Evolutionary conservation across 2,888 invertebrate species (phyloP).

Genomic region (Hydroisotoma schaefferi): DNA sequence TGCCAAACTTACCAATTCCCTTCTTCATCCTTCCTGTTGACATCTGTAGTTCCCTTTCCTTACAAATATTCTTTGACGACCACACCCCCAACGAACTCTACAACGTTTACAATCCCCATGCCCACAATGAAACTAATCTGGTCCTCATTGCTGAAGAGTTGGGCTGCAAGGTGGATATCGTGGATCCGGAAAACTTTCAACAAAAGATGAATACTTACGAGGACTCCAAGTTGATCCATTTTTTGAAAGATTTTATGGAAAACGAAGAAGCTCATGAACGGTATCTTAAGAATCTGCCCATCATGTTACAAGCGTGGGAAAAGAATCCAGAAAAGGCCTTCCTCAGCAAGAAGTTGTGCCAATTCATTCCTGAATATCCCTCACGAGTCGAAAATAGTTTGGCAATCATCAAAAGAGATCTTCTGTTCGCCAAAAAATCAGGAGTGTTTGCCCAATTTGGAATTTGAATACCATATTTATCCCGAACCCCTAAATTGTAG

Average conservation of each 20-base stretch:
- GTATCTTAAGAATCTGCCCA: slow-evolving; percentile 14
- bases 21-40: slow-evolving; percentile 27
- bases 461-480: too few species aligned
- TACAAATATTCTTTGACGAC: slow-evolving; percentile 22
- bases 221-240: slow-evolving; percentile 11
- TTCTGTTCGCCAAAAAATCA: slow-evolving; percentile 17
- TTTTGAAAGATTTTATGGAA: slow-evolving; percentile 7
- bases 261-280: slow-evolving; percentile 24
- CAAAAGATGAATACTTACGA: slow-evolving; percentile 1
- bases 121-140: slow-evolving; percentile 22
- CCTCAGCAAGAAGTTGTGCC: slow-evolving; percentile 15
- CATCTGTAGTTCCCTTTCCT: slow-evolving; percentile 13
- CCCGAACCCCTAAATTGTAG: too few species aligned
- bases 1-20: slow-evolving; percentile 22
- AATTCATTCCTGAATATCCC: slow-evolving; percentile 21
- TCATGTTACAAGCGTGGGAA: slow-evolving; percentile 19
- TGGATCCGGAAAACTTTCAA: slow-evolving; percentile 21
- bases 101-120: slow-evolving; percentile 23
- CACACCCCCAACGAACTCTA: slow-evolving; percentile 14
- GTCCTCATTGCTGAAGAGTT: slow-evolving; percentile 25
- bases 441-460: slow-evolving; percentile 25
- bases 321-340: slow-evolving; percentile 24
- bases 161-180: slow-evolving; percentile 21
- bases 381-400: slow-evolving; percentile 11
- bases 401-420: slow-evolving; percentile 18